These are phyloP conservation scores for Drosophila athabasca DNA, from an alignment of 1,140 invertebrate species.

Conservation along the genomic window DNA sequence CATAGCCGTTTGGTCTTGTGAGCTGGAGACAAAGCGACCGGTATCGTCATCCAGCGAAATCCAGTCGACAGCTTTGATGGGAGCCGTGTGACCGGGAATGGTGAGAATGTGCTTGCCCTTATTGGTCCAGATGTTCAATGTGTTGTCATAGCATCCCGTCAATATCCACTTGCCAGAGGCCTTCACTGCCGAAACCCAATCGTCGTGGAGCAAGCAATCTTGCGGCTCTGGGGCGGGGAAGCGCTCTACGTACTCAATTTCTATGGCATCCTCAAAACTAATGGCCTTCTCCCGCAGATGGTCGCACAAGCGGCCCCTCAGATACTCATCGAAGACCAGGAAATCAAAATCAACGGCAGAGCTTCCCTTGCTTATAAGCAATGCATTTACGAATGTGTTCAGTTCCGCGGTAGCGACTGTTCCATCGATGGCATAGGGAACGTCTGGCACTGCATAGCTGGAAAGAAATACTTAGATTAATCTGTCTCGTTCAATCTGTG, in stretches of 20 bases:
- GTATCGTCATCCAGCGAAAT: slow-evolving; percentile 87
- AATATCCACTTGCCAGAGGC: slow-evolving; percentile 92
- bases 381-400: slow-evolving; percentile 91
- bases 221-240: slow-evolving; percentile 94
- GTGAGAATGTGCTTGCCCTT: slow-evolving; percentile 93
- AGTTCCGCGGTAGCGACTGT: slow-evolving; percentile 88
- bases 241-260: slow-evolving; percentile 95
- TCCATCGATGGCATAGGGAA: slow-evolving; percentile 91
- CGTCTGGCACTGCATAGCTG: slow-evolving; percentile 94
- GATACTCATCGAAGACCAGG: slow-evolving; percentile 91
- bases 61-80: slow-evolving; percentile 95
- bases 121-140: slow-evolving; percentile 93
- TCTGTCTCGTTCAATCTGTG: slow-evolving; percentile 84
- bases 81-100: slow-evolving; percentile 93
- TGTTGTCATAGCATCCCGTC: slow-evolving; percentile 97
- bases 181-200: slow-evolving; percentile 96
- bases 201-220: slow-evolving; percentile 96
- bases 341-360: slow-evolving; percentile 93
- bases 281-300: slow-evolving; percentile 88
- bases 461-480: background rate
- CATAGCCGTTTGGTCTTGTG: slow-evolving; percentile 96
- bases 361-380: slow-evolving; percentile 85
- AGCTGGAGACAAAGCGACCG: slow-evolving; percentile 92
- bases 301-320: slow-evolving; percentile 86
- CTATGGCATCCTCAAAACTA: slow-evolving; percentile 91